Evolutionary conservation across 2,113 vertebrate species (phyloP).

Genomic region (Rattus norvegicus): GRCr8 NC_086028.1:57975001-57975500

Average conservation of each 20-base stretch:
- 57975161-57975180: not conserved
- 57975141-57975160: not conserved
- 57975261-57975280: not conserved
- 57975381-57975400: not conserved
- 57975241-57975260: not conserved
- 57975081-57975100: not conserved
- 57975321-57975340: not conserved
- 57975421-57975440: not conserved
- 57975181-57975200: not conserved
- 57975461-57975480: not conserved
- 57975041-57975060: not conserved
- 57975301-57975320: not conserved
- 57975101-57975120: not conserved
- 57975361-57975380: not conserved
- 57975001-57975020: not conserved
- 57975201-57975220: not conserved
- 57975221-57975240: not conserved
- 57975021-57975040: not conserved
- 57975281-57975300: not conserved
- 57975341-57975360: not conserved
- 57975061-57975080: not conserved
- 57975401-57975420: not conserved
- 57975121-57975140: not conserved
- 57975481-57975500: not conserved
- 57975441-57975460: not conserved